Evolutionary conservation across 2,797 vertebrate genomes (phyloP).

Genomic region (Melanotaenia boesemani): DNA sequence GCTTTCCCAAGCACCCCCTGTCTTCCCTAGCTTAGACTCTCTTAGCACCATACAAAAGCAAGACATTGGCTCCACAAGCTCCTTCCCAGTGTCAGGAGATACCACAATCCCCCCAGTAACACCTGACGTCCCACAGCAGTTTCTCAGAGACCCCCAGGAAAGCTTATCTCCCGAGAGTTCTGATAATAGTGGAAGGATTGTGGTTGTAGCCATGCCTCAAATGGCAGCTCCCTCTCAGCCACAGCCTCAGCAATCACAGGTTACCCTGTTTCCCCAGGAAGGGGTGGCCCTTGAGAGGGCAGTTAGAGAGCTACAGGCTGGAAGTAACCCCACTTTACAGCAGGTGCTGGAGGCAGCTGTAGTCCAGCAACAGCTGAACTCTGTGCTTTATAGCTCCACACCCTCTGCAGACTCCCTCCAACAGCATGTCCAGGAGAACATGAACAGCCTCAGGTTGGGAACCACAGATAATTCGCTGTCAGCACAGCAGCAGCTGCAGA

Average conservation of each 20-base stretch:
- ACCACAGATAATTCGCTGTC: conserved; percentile 87
- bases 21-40: conserved; percentile 87
- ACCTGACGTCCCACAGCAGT: conserved; percentile 92
- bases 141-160: conserved; percentile 89
- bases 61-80: conserved; percentile 88
- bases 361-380: conserved; percentile 89
- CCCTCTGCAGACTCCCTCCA: conserved; percentile 88
- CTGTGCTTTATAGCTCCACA: conserved; percentile 92
- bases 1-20: conserved; percentile 86
- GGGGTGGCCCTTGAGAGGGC: conserved; percentile 92
- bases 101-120: conserved; percentile 87
- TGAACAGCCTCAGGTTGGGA: conserved; percentile 92
- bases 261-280: conserved; percentile 90
- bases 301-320: conserved; percentile 92
- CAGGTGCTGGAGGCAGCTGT: conserved; percentile 92
- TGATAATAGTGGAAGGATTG: conserved; percentile 76
- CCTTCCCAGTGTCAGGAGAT: conserved; percentile 91
- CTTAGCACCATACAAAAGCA: conserved; percentile 91
- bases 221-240: conserved; percentile 82
- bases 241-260: conserved; percentile 75
- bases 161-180: conserved; percentile 85
- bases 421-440: conserved; percentile 93
- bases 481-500: conserved; percentile 78
- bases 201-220: conserved; percentile 89
- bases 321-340: conserved; percentile 86